phyloP scores from a whole-genome alignment of 1,140 invertebrate species.

The Cheumatopsyche charites region DNA sequence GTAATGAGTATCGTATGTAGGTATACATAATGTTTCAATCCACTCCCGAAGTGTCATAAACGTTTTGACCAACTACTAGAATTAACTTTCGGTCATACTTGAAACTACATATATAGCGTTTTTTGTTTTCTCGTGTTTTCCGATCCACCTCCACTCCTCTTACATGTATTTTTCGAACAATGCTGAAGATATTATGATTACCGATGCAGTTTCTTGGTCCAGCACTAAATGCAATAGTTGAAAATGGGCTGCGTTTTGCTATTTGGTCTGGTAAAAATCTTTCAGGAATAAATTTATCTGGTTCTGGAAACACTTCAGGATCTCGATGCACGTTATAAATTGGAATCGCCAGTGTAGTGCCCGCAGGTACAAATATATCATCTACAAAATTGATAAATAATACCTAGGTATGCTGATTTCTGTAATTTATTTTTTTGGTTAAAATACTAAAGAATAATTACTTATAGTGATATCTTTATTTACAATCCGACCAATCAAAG shows the following conservation, averaged over 20 bases:
- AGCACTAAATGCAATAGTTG: conserved; percentile 76
- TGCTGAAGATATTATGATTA: conserved; percentile 43
- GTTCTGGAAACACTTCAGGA: conserved; percentile 70
- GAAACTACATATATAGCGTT: too few species aligned
- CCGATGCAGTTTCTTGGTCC: conserved; percentile 79
- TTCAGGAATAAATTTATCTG: conserved; percentile 76
- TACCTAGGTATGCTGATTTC: neutral
- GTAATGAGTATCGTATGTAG: too few species aligned
- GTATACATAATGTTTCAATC: too few species aligned
- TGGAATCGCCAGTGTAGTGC: conserved; percentile 57
- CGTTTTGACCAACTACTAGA: too few species aligned
- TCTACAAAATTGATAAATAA: conserved; percentile 28
- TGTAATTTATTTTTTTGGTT: conserved; percentile 52
- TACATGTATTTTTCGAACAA: too few species aligned
- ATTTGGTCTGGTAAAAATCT: conserved; percentile 69
- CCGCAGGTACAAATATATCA: conserved; percentile 52
- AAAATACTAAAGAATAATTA: conserved; percentile 42
- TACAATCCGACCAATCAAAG: conserved; percentile 66
- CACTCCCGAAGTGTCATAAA: too few species aligned
- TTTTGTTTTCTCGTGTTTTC: too few species aligned
- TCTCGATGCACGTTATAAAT: conserved; percentile 69
- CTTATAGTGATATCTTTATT: conserved; percentile 59
- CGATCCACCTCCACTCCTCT: neutral
- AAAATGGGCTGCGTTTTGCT: conserved; percentile 60
- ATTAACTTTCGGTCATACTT: too few species aligned